Conservation (phyloP, 2,888 invertebrate species). For the Siphonodentalium dalli region DNA sequence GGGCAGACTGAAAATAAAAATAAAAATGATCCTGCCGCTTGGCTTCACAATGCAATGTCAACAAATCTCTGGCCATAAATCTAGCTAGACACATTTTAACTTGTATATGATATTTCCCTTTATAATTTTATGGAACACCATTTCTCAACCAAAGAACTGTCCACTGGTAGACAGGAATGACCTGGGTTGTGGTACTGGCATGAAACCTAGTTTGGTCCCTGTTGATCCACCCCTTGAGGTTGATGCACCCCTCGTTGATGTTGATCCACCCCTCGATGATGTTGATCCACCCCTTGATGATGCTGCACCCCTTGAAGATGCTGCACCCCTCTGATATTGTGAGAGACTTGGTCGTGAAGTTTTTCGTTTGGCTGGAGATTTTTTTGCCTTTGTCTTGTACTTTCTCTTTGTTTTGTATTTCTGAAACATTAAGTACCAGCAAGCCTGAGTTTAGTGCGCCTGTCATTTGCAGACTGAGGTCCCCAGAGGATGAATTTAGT, state of each 20-base stretch:
- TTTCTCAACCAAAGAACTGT: constrained; percentile 24
- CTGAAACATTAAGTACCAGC: neutral
- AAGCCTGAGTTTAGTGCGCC: too few relatives aligned
- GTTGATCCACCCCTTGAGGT: constrained; percentile 1
- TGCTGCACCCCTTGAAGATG: constrained; percentile 4
- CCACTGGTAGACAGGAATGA: constrained; percentile 37
- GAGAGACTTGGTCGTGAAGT: neutral
- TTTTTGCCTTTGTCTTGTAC: constrained; percentile 7
- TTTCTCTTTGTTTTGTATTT: too few relatives aligned
- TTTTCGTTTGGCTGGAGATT: neutral
- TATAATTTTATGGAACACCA: too few relatives aligned
- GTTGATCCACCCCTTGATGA: neutral
- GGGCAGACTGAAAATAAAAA: too few relatives aligned
- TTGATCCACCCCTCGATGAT: constrained; percentile 3
- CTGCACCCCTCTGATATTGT: neutral
- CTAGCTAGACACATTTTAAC: too few relatives aligned
- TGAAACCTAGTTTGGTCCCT: constrained; percentile 37
- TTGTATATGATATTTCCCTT: too few relatives aligned
- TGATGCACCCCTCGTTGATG: constrained; percentile 2
- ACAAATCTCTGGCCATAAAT: too few relatives aligned
- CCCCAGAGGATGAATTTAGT: too few relatives aligned
- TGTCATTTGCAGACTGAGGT: too few relatives aligned
- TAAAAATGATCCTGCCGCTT: too few relatives aligned
- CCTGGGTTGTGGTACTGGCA: constrained; percentile 49
- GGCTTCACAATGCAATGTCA: too few relatives aligned